These are phyloP conservation scores for Rhombomys opimus DNA, from an alignment of 2,113 vertebrate species.

Conservation along the genomic window DNA sequence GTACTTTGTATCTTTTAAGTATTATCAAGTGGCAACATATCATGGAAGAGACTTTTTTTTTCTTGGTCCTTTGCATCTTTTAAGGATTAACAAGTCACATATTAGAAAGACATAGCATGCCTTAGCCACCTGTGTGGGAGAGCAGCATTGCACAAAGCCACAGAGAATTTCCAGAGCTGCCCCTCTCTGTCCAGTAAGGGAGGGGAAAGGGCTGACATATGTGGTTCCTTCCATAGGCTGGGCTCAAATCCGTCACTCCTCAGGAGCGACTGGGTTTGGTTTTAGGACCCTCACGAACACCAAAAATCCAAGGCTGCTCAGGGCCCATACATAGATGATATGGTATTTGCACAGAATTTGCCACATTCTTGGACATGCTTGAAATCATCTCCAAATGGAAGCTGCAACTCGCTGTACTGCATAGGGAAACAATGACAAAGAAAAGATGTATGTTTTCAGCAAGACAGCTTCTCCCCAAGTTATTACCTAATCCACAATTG, in stretches of 20 bases:
- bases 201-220: background rate
- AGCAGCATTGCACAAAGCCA: no score
- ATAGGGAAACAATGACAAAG: background rate
- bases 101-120: background rate
- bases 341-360: background rate
- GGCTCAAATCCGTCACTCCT: background rate
- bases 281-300: background rate
- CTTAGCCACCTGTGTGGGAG: background rate
- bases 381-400: background rate
- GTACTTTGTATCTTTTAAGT: no score
- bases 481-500: no score
- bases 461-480: background rate
- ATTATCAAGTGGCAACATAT: no score
- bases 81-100: background rate
- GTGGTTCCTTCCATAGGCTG: no score
- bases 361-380: background rate
- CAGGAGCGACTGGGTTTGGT: background rate
- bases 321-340: no score
- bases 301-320: background rate
- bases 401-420: background rate
- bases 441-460: no score
- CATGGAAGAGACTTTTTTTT: background rate
- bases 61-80: background rate
- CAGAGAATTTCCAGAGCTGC: background rate
- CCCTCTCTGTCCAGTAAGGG: background rate